Evolutionary conservation across 2,797 vertebrate genomes (phyloP).

Genomic region (Columba guinea): DNA sequence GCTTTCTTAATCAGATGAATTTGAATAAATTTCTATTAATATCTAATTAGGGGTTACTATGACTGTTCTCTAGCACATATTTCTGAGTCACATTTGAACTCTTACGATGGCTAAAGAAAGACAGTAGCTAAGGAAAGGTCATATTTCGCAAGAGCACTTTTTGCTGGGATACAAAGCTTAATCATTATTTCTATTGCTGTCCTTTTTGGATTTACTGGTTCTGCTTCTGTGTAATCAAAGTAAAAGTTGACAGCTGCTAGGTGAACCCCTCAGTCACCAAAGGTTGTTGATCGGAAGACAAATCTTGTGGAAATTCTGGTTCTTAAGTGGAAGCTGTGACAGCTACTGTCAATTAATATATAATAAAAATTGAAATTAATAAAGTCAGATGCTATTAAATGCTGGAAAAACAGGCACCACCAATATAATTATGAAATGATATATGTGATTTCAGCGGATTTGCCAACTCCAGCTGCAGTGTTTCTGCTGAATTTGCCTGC

Average conservation of each 20-base stretch:
- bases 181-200: neutral
- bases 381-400: constrained; percentile 35
- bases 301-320: neutral
- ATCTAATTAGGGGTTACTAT: neutral
- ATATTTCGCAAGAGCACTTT: neutral
- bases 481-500: constrained; percentile 18
- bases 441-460: constrained; percentile 12
- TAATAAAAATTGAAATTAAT: constrained; percentile 50
- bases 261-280: neutral
- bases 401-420: constrained; percentile 16
- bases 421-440: constrained; percentile 15
- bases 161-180: neutral
- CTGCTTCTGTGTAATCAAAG: neutral
- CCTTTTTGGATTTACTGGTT: neutral
- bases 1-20: neutral
- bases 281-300: neutral
- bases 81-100: neutral
- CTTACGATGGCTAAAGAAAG: neutral
- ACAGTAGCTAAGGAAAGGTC: neutral
- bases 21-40: constrained; percentile 1
- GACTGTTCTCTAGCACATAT: neutral
- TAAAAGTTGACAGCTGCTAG: neutral
- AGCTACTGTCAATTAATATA: neutral
- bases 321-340: neutral
- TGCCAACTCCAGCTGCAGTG: constrained; percentile 6